Base-by-base conservation (phyloP, 1,140 invertebrate genomes). In the Bombus confusus region DNA sequence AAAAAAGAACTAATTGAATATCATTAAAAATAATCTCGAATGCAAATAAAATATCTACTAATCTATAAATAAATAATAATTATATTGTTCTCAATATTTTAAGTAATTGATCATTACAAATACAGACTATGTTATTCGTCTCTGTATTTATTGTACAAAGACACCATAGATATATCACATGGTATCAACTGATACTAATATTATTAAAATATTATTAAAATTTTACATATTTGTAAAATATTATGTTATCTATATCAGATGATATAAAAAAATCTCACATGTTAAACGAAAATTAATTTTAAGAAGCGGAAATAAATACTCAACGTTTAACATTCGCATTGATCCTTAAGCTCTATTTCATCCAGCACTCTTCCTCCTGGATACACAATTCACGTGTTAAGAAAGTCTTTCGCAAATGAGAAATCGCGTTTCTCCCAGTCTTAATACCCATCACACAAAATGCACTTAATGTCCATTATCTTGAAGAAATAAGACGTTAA, bases 341-440 rank as follows among this genome's bases (percentile, higher is more conserved):
- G 57, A 66, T 34, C 37, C 41, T 31, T 80, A 87, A 75, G 39
- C 43, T 80, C 66, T 90, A 87, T 18, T n/a, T 85, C 52, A 86
- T 90, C 88, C 86, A 88, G 88, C 88, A 90, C 86, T 89, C 83
- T 91, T 91, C 81, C 78, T 64, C 72, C 81, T 47, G 39, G 18
- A 52, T 57, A 68, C 79, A 87, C 25, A 31, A 22, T 86, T 81
- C 69, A 31, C n/a, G 73, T 52, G 47, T 87, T 79, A 80, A 86
- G 72, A 87, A 86, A 88, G 76, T 88, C 81, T 86, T 84, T 59
- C 76, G 43, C 85, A 82, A 84, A 88, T 15, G 76, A 91, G 86
- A 89, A 89, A 90, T 78, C 57, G 22, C 37, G 75, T 89, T 86
- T 91, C 80, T 88, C 88, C 88, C 85, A 88, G 84, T 90, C 90